Evolutionary conservation across 2,888 invertebrate genomes (phyloP).

Genomic region (Griposia aprilina): DNA sequence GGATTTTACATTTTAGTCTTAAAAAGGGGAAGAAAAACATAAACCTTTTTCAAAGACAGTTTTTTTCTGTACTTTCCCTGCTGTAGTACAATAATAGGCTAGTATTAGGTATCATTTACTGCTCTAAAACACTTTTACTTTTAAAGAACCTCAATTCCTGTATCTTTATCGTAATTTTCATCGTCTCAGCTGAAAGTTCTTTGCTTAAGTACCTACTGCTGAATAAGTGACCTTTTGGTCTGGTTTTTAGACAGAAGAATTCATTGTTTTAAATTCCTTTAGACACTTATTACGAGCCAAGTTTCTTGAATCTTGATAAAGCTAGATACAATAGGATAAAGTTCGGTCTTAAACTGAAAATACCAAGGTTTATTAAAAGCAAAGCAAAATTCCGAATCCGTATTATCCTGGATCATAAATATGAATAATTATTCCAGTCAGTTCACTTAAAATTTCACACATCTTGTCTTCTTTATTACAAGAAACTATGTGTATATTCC

Average conservation of each 20-base stretch:
- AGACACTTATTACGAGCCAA: not conserved
- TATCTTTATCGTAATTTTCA: not conserved
- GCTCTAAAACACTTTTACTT: not conserved
- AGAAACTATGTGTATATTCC: constrained; percentile 1
- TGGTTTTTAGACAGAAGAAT: not conserved
- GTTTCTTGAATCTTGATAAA: constrained; percentile 2
- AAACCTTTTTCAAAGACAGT: not conserved
- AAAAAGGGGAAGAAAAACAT: not conserved
- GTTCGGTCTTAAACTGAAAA: constrained; percentile 2
- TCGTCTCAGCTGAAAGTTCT: not conserved
- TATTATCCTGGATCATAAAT: not conserved
- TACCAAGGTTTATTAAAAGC: constrained; percentile 14
- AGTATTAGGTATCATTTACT: not conserved
- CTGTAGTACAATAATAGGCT: too few species aligned
- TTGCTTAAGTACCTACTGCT: not conserved
- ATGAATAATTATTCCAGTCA: constrained; percentile 6
- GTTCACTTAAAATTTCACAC: not conserved
- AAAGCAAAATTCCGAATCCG: constrained; percentile 4
- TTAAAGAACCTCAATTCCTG: not conserved
- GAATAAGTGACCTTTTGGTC: not conserved
- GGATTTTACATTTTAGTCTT: not conserved
- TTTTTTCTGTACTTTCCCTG: not conserved
- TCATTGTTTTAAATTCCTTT: constrained; percentile 26
- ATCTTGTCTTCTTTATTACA: constrained; percentile 2
- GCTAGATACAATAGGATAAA: not conserved